phyloP scores from a whole-genome alignment of 2,888 invertebrate genomes.

The Erebia epiphron region DNA sequence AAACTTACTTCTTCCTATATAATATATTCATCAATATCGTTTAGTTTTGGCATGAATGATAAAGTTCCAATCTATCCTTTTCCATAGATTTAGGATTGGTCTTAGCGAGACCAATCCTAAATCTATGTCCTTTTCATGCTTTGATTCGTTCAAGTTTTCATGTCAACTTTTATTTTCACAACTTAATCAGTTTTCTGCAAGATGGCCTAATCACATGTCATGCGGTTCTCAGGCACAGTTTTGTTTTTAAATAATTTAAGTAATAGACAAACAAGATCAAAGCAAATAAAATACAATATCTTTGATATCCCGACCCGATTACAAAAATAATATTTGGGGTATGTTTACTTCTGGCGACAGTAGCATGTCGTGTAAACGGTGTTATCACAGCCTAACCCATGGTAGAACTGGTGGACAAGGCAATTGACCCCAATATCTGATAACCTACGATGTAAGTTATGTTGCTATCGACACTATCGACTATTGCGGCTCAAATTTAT shows the following conservation, averaged over 20 bases:
- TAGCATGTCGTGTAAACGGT: conserved; percentile 59
- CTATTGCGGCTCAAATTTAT: neutral
- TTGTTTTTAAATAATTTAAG: too few species aligned
- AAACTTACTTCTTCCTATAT: conserved; percentile 4
- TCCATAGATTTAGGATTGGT: too few species aligned
- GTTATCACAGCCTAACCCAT: conserved; percentile 68
- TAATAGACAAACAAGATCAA: neutral
- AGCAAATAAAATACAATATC: neutral
- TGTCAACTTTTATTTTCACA: too few species aligned
- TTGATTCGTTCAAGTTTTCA: too few species aligned
- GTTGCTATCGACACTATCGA: conserved; percentile 47
- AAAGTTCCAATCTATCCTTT: too few species aligned
- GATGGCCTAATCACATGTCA: too few species aligned
- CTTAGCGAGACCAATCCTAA: too few species aligned
- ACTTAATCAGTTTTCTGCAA: too few species aligned
- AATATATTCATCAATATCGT: neutral
- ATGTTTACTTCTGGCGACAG: conserved; percentile 45
- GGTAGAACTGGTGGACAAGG: conserved; percentile 45
- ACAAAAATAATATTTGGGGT: conserved; percentile 23
- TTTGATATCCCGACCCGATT: conserved; percentile 12
- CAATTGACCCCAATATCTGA: conserved; percentile 73
- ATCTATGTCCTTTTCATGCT: too few species aligned
- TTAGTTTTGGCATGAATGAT: neutral
- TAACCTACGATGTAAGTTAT: conserved; percentile 49
- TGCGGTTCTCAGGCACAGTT: too few species aligned